phyloP scores from a whole-genome alignment of 2,113 vertebrate species.

The Cygnus buccinator region DNA sequence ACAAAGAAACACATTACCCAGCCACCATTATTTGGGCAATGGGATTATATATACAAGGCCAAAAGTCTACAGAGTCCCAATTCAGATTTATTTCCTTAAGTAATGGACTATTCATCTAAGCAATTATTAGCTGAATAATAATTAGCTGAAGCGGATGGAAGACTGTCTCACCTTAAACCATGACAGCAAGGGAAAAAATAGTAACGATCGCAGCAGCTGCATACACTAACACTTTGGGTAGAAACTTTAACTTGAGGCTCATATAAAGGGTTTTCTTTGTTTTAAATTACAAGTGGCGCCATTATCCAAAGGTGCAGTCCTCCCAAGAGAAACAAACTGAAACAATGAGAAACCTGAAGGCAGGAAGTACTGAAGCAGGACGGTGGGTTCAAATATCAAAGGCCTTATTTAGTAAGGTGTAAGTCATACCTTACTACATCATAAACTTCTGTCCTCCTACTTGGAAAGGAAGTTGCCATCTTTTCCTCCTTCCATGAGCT shows the following conservation, averaged over 20 bases:
- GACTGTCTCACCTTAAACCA: not conserved
- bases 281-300: not conserved
- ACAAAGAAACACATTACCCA: not conserved
- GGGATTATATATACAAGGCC: not conserved
- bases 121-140: not conserved
- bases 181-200: not conserved
- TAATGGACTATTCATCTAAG: not conserved
- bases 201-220: not conserved
- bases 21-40: not conserved
- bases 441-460: not conserved
- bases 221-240: not conserved
- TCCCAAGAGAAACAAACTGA: not conserved
- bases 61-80: not conserved
- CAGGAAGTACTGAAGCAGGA: not conserved
- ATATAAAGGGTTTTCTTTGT: not conserved
- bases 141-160: not conserved
- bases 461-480: not conserved
- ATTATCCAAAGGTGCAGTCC: not conserved
- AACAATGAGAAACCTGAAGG: not conserved
- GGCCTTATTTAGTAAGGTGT: not conserved
- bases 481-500: not conserved
- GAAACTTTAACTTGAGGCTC: not conserved
- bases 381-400: not conserved
- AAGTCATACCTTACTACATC: not conserved
- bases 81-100: not conserved